Percentiles rank a stretch among this genome's conserved stretches.
These are phyloP conservation scores for Druceiella hillmani DNA, from an alignment of 2,888 invertebrate genomes.

Conservation along the genomic window DNA sequence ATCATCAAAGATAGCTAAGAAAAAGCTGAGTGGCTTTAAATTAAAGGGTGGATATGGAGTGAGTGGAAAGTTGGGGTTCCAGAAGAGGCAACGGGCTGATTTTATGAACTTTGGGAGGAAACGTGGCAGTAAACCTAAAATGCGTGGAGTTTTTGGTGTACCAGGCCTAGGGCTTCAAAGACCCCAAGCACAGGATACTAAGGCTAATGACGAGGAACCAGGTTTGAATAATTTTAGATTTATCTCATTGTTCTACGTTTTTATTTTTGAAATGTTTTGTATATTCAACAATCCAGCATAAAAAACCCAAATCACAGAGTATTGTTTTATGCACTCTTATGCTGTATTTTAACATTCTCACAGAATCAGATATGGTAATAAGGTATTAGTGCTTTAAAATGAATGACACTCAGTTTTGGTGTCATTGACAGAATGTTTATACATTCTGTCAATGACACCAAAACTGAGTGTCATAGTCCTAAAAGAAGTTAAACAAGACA, in stretches of 20 bases:
- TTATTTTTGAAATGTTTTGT: slow-evolving; percentile 4
- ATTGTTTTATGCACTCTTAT: too few species aligned
- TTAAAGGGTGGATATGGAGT: slow-evolving; percentile 60
- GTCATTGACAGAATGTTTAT: too few species aligned
- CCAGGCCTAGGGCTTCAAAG: slow-evolving; percentile 72
- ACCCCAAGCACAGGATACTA: slow-evolving; percentile 55
- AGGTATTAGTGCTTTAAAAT: too few species aligned
- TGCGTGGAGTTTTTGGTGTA: slow-evolving; percentile 77
- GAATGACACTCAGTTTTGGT: too few species aligned
- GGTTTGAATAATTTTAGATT: slow-evolving; percentile 31
- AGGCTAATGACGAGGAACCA: slow-evolving; percentile 46
- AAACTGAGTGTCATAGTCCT: too few species aligned
- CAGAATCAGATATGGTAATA: too few species aligned
- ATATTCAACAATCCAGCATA: neutral
- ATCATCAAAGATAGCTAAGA: slow-evolving; percentile 70
- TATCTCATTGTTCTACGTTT: neutral
- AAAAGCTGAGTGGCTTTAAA: slow-evolving; percentile 63
- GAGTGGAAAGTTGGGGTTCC: slow-evolving; percentile 64
- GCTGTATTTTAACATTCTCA: too few species aligned
- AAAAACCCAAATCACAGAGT: too few species aligned
- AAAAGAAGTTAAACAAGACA: too few species aligned
- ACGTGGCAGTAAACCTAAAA: slow-evolving; percentile 82
- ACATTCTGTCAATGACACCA: too few species aligned
- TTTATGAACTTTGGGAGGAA: slow-evolving; percentile 68
- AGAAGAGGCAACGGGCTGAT: slow-evolving; percentile 65